Percentiles rank a stretch among this genome's conserved stretches.
Evolutionary conservation across 2,888 invertebrate species (phyloP).

Genomic region (Tubiluchus corallicola): DNA sequence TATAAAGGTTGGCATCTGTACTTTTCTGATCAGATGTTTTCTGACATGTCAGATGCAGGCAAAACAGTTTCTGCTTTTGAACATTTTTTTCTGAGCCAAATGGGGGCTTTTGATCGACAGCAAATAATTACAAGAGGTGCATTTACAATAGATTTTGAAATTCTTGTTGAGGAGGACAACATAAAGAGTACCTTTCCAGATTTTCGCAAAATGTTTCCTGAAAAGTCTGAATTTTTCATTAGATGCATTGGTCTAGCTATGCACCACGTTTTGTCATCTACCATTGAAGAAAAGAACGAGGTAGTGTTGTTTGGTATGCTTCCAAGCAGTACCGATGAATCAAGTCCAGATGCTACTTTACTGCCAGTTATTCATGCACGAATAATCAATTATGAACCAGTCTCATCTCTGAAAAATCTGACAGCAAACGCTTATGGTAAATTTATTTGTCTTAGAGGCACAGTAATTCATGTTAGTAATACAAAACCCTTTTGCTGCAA

Average conservation of each 20-base stretch:
- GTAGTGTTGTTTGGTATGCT: too few relatives aligned
- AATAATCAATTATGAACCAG: conserved; percentile 43
- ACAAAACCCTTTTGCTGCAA: conserved; percentile 50
- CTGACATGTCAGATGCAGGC: conserved; percentile 34
- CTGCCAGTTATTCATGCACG: conserved; percentile 38
- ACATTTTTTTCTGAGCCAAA: conserved; percentile 35
- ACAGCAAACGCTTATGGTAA: conserved; percentile 54
- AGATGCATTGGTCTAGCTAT: conserved; percentile 54
- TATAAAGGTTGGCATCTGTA: conserved; percentile 59
- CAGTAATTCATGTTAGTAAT: conserved; percentile 58
- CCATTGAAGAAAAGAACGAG: too few relatives aligned
- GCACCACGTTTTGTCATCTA: conserved; percentile 49
- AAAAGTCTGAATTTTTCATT: conserved; percentile 46
- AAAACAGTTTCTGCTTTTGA: conserved; percentile 37
- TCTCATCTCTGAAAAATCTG: conserved; percentile 45
- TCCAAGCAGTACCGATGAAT: too few relatives aligned
- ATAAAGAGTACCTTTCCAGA: conserved; percentile 42
- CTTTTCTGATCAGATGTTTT: conserved; percentile 44
- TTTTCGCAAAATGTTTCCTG: conserved; percentile 44
- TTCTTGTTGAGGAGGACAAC: conserved; percentile 24
- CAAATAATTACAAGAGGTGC: conserved; percentile 23
- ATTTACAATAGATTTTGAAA: conserved; percentile 23
- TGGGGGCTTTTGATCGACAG: conserved; percentile 20
- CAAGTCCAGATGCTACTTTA: too few relatives aligned
- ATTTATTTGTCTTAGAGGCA: conserved; percentile 59